A percentile compares a stretch with the other conserved stretches of the same genome.
These are phyloP conservation scores for Progne subis DNA, from an alignment of 2,113 vertebrate genomes.

Conservation along the genomic window DNA sequence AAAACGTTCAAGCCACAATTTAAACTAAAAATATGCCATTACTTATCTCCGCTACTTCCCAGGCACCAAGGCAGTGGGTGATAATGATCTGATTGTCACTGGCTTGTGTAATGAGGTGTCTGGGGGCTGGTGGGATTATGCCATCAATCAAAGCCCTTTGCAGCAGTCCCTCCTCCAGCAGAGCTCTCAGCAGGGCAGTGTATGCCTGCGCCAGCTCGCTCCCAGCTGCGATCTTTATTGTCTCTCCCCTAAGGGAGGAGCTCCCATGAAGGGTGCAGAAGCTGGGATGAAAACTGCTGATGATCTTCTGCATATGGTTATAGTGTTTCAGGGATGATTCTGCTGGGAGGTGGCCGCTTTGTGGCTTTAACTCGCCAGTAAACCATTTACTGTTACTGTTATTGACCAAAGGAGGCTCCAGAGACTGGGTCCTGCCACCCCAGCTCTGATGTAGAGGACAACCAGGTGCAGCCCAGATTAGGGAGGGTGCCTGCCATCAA, in stretches of 20 bases:
- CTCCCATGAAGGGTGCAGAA: not conserved
- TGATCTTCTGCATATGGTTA: not conserved
- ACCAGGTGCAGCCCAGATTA: not conserved
- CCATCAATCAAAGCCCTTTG: not conserved
- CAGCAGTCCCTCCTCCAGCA: not conserved
- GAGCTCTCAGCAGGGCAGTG: not conserved
- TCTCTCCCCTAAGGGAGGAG: not conserved
- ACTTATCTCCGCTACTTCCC: not conserved
- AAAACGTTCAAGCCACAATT: constrained; percentile 6
- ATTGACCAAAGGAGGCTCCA: not conserved
- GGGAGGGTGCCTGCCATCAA: not conserved
- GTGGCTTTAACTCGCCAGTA: not conserved
- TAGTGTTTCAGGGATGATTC: not conserved
- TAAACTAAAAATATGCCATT: constrained; percentile 36
- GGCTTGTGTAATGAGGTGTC: not conserved
- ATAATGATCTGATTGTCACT: not conserved
- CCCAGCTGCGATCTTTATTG: not conserved
- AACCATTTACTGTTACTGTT: not conserved
- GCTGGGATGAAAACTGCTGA: not conserved
- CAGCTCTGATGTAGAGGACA: not conserved
- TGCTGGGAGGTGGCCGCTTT: not conserved
- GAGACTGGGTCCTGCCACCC: not conserved
- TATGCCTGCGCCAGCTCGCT: not conserved
- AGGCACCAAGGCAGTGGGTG: not conserved
- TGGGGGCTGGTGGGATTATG: not conserved